A percentile compares a stretch with the other conserved stretches of the same genome.
phyloP scores from a whole-genome alignment of 2,113 vertebrate species.

The Indri indri region DNA sequence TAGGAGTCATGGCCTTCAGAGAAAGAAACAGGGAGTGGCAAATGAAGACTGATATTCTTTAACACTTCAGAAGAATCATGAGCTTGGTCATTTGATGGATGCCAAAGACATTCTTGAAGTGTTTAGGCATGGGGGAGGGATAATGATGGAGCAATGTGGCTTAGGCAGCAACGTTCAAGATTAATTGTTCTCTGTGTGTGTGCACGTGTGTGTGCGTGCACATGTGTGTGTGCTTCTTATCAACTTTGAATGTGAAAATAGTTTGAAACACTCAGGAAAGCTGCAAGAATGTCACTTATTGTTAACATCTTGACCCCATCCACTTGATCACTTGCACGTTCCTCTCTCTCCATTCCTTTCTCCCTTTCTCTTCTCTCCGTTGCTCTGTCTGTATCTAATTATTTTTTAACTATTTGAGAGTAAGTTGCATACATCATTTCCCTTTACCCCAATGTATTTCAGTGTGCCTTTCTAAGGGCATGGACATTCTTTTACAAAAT shows the following conservation, averaged over 20 bases:
- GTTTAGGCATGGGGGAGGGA: neutral
- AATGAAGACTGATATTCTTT: neutral
- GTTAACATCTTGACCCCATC: neutral
- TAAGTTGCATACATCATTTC: neutral
- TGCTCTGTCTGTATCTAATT: neutral
- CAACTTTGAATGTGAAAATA: neutral
- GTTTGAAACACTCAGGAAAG: constrained; percentile 30
- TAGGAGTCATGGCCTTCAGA: neutral
- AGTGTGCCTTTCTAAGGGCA: neutral
- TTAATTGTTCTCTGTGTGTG: neutral
- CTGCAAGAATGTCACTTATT: neutral
- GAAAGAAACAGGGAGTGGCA: neutral
- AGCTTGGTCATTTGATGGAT: neutral
- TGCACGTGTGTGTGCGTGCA: neutral
- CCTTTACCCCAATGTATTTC: neutral
- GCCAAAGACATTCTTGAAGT: neutral
- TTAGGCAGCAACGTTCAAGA: neutral
- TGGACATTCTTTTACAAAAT: neutral
- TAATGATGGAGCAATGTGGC: neutral
- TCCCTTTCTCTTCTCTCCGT: neutral
- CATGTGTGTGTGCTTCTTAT: neutral
- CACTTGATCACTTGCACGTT: neutral
- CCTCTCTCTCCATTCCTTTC: neutral
- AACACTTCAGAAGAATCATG: neutral
- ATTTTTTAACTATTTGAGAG: constrained; percentile 27